These are phyloP conservation scores for Drosophila watanabei DNA, from an alignment of 1,140 invertebrate genomes.

Conservation along the genomic window DNA sequence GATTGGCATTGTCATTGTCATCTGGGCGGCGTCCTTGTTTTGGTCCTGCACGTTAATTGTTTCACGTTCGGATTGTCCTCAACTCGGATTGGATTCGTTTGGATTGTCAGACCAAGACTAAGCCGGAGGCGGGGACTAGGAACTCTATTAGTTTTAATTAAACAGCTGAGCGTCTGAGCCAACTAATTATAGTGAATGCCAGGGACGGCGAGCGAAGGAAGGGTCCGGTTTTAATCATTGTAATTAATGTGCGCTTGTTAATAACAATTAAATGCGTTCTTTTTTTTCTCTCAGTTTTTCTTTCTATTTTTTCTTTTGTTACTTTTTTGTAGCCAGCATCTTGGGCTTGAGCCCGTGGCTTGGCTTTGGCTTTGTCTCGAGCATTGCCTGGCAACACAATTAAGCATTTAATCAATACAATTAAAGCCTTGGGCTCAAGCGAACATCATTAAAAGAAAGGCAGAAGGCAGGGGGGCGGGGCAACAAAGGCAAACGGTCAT, in stretches of 20 bases:
- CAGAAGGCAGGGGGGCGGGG: neutral
- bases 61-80: slow-evolving; percentile 69
- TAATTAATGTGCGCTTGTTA: slow-evolving; percentile 81
- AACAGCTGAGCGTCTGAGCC: slow-evolving; percentile 70
- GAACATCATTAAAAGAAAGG: slow-evolving; percentile 69
- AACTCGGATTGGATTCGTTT: slow-evolving; percentile 27
- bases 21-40: slow-evolving; percentile 37
- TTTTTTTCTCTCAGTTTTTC: slow-evolving; percentile 3
- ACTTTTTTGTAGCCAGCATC: slow-evolving; percentile 8
- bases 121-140: slow-evolving; percentile 6
- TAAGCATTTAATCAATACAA: slow-evolving; percentile 82
- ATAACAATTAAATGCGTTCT: slow-evolving; percentile 77
- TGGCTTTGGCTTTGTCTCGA: slow-evolving; percentile 34
- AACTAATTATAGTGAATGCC: slow-evolving; percentile 76
- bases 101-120: slow-evolving; percentile 9
- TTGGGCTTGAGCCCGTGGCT: slow-evolving; percentile 17
- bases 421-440: slow-evolving; percentile 71
- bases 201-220: slow-evolving; percentile 14
- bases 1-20: slow-evolving; percentile 49
- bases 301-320: slow-evolving; percentile 21
- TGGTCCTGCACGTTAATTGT: slow-evolving; percentile 68
- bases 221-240: slow-evolving; percentile 68
- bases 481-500: slow-evolving; percentile 51
- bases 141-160: slow-evolving; percentile 83
- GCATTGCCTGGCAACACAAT: slow-evolving; percentile 62